These are phyloP conservation scores for Protobothrops mucrosquamatus DNA, from an alignment of 2,113 vertebrate genomes.

Conservation along the genomic window DNA sequence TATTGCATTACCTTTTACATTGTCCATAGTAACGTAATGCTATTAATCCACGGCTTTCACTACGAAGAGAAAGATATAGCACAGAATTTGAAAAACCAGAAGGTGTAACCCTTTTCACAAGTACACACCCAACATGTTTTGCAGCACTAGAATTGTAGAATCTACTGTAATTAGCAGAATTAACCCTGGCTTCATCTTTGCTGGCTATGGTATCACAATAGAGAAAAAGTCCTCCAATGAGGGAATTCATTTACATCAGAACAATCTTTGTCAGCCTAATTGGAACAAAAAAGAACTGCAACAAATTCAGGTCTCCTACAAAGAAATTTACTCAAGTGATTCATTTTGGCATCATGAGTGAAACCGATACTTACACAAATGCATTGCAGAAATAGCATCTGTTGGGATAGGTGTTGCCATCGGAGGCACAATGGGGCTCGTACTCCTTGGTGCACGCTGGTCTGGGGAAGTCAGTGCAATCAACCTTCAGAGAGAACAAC, in stretches of 20 bases:
- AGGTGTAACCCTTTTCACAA: not conserved
- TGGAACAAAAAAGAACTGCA: not conserved
- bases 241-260: not conserved
- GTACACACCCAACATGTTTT: not conserved
- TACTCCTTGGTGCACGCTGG: rapidly evolving
- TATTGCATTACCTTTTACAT: not conserved
- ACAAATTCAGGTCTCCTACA: not conserved
- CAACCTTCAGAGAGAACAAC: not conserved
- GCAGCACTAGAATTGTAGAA: not conserved
- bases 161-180: not conserved
- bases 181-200: not conserved
- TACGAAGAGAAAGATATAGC: not conserved
- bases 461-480: rapidly evolving
- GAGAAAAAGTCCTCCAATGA: not conserved
- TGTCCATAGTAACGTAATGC: not conserved
- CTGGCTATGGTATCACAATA: not conserved
- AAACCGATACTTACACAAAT: conserved; percentile 32
- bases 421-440: conserved; percentile 60
- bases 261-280: too few relatives aligned
- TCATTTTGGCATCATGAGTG: not conserved
- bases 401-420: conserved; percentile 63
- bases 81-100: not conserved
- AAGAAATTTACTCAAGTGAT: not conserved
- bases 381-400: conserved; percentile 40
- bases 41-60: not conserved